These are phyloP conservation scores for Eriosoma lanigerum DNA, from an alignment of 1,140 invertebrate species.

Conservation along the genomic window DNA sequence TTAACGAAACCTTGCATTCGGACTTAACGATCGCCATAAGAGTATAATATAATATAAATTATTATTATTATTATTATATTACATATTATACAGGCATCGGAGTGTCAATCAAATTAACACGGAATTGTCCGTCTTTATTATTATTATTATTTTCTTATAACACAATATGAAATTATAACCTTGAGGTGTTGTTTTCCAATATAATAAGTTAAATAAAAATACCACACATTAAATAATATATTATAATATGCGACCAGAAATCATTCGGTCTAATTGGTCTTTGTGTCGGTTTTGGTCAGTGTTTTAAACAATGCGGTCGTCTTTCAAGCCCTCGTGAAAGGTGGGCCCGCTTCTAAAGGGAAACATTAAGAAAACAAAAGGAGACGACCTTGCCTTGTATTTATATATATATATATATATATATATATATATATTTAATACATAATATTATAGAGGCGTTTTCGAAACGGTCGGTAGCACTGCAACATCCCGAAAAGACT, in stretches of 20 bases:
- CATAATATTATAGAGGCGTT: not conserved
- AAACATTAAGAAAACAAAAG: not conserved
- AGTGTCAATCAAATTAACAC: conserved; percentile 1
- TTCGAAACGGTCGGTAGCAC: not conserved
- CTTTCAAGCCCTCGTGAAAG: not conserved
- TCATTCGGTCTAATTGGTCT: conserved; percentile 25
- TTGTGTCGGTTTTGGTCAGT: conserved; percentile 19
- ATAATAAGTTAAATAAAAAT: conserved; percentile 4
- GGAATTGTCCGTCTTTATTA: not conserved
- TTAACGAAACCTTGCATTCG: not conserved
- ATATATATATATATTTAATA: no score
- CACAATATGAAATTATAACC: not conserved
- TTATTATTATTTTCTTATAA: not conserved
- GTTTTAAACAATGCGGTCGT: conserved; percentile 2
- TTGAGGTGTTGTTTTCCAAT: not conserved
- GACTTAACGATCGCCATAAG: not conserved
- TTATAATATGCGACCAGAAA: not conserved
- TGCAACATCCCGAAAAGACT: not conserved
- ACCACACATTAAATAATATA: conserved; percentile 8
- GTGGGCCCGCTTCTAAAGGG: not conserved
- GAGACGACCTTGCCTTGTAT: not conserved
- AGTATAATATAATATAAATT: not conserved
- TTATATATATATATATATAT: no score
- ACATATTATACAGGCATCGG: no score
- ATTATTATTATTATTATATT: no score